Base-by-base conservation (phyloP, 2,113 vertebrate species). In the Cololabis saira region DNA sequence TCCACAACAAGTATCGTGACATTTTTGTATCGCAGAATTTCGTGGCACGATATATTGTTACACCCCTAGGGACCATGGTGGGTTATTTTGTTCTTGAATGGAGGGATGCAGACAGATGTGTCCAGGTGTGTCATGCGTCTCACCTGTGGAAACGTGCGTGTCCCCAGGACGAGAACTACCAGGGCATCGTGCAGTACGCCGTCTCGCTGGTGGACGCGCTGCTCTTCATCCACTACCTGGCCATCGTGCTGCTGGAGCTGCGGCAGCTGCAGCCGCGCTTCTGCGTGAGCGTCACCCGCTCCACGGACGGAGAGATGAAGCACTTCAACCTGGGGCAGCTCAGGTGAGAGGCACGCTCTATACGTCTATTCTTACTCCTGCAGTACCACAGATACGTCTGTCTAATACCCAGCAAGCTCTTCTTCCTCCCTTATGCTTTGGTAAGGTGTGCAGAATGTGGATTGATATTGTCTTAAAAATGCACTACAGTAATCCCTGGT, bases 161-260 rank as follows among this genome's bases (percentile, higher is more conserved):
- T 50, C 27, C 12, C 1, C 74, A 95, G 92, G 96, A 97, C 63
- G 91, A 93, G 43, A 94, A 97, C 85, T 97, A 98, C 91, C 95
- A 97, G 65, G 96, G 96, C 37, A 96, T 98, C 1, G 97, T 99
- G 80, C 96, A 98, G 81, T 99, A 98, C 0, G 95, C 97, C 0
- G 90, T 90, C 63, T 90, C 89, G 18, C 85, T 90, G 22, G 95
- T 97, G 91, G 96, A 96, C 0, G 94, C 95, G 0, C 91, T 98
- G 42, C 95, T 98, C 78, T 99, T 99, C 90, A 97, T 99, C 82
- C 97, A 99, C 83, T 99, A 99, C 91, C 86, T 99, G 91, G 97
- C 96, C 57, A 93, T 99, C 0, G 94, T 99, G 57, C 89, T 99
- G 74, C 92, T 99, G 80, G 97, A 99, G 88, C 93, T 99, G 24